Conservation (phyloP, 37 sponge, comb jelly and placozoan species). For the Halichondria panicea region DNA sequence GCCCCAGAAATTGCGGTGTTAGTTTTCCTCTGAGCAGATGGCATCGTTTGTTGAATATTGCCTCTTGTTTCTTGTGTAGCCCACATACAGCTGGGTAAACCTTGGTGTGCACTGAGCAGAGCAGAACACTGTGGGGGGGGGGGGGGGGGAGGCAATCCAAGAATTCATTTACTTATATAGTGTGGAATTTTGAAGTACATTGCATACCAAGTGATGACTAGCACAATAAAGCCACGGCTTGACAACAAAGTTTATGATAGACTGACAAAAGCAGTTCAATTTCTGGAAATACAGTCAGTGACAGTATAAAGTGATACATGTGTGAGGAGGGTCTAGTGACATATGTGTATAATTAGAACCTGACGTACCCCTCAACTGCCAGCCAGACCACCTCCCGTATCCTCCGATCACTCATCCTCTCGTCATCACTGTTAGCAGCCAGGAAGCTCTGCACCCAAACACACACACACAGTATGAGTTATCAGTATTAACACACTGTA, state of each 20-base stretch:
- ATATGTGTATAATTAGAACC: neutral
- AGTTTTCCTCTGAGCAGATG: constrained; percentile 1
- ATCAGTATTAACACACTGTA: neutral
- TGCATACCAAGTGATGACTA: too few species aligned
- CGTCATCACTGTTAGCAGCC: constrained; percentile 26
- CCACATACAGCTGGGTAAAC: constrained; percentile 47
- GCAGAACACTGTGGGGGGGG: constrained; percentile 34
- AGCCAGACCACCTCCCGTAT: constrained; percentile 39
- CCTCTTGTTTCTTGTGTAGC: constrained; percentile 25
- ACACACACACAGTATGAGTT: neutral
- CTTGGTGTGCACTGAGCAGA: constrained; percentile 46
- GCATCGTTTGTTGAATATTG: constrained; percentile 23
- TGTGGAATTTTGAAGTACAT: too few species aligned
- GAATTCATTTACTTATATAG: too few species aligned
- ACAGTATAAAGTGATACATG: neutral
- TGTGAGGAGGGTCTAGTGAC: neutral
- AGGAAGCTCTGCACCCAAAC: constrained; percentile 8
- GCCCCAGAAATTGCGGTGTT: constrained; percentile 33
- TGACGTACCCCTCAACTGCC: constrained; percentile 38
- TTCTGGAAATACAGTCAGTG: too few species aligned
- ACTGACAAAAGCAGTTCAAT: too few species aligned
- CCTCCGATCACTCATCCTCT: constrained; percentile 30
- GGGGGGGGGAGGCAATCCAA: too few species aligned
- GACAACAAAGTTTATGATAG: too few species aligned
- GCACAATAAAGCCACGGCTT: too few species aligned